phyloP scores from a whole-genome alignment of 2,113 vertebrate species.

The Megaptera novaeangliae region DNA sequence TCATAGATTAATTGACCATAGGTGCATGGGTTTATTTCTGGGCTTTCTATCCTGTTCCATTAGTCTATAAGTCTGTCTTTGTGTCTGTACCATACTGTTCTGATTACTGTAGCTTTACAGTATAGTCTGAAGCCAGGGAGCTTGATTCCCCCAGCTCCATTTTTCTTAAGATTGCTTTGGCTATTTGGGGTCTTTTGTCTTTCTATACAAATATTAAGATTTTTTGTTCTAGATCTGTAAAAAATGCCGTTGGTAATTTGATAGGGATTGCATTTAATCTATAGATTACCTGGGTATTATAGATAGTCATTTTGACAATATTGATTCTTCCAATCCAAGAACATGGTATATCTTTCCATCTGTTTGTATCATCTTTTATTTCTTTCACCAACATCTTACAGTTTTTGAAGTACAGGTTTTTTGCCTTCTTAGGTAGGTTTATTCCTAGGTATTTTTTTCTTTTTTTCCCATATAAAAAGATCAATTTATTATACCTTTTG shows the following conservation, averaged over 20 bases:
- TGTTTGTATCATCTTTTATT: not conserved
- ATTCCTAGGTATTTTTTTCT: not conserved
- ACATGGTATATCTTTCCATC: not conserved
- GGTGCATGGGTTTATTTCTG: not conserved
- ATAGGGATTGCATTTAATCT: not conserved
- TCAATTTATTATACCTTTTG: conserved; percentile 56
- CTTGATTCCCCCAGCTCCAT: not conserved
- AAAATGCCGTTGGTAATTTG: not conserved
- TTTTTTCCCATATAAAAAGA: conserved; percentile 42
- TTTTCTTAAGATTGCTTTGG: not conserved
- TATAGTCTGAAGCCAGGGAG: not conserved
- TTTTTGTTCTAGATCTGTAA: not conserved
- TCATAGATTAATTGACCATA: not conserved
- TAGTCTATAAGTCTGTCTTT: not conserved
- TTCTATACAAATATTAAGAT: not conserved
- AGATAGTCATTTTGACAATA: not conserved
- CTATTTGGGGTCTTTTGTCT: not conserved
- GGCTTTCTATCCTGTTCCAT: not conserved
- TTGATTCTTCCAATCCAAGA: not conserved
- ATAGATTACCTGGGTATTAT: not conserved
- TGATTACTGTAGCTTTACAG: not conserved
- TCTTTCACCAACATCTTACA: not conserved
- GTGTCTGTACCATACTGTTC: not conserved
- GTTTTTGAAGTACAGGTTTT: not conserved
- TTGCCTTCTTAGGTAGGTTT: not conserved